Percentiles rank a stretch among this genome's conserved stretches.
Conservation (phyloP, 2,113 vertebrate species). For the Nyctereutes procyonoides region DNA sequence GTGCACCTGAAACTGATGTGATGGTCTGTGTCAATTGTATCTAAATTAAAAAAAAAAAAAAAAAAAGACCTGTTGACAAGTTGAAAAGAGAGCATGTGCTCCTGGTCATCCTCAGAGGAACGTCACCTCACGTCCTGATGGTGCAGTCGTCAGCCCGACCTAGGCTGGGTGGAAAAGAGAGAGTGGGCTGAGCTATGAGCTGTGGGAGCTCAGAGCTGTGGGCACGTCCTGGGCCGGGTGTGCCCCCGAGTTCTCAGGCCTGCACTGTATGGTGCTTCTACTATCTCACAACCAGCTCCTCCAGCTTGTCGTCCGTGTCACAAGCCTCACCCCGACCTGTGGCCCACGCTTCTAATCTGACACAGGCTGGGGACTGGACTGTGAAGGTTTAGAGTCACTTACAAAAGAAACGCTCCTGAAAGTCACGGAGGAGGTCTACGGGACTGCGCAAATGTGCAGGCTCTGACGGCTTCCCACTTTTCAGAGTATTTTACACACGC, state of each 20-base stretch:
- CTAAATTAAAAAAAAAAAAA: not conserved
- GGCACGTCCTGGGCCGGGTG: too few species aligned
- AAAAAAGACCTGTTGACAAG: not conserved
- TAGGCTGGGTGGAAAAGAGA: too few species aligned
- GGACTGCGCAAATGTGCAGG: not conserved
- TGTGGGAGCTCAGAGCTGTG: too few species aligned
- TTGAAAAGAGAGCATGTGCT: not conserved
- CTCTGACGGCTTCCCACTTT: not conserved
- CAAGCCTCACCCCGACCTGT: not conserved
- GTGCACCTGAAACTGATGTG: not conserved
- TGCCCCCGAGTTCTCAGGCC: not conserved
- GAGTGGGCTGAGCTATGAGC: too few species aligned
- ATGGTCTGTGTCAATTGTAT: not conserved
- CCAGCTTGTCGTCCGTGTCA: not conserved
- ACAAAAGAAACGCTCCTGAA: not conserved
- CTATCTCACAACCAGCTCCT: not conserved
- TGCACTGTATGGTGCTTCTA: not conserved
- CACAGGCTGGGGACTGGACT: not conserved
- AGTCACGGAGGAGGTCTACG: not conserved
- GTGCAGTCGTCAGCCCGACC: not conserved
- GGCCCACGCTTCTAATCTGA: not conserved
- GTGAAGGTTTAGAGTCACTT: constrained; percentile 31
- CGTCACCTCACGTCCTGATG: not conserved
- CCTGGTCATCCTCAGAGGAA: not conserved
- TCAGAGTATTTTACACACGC: not conserved